These are phyloP conservation scores for Phodopus roborovskii DNA, from an alignment of 2,113 vertebrate species.

Conservation along the genomic window DNA sequence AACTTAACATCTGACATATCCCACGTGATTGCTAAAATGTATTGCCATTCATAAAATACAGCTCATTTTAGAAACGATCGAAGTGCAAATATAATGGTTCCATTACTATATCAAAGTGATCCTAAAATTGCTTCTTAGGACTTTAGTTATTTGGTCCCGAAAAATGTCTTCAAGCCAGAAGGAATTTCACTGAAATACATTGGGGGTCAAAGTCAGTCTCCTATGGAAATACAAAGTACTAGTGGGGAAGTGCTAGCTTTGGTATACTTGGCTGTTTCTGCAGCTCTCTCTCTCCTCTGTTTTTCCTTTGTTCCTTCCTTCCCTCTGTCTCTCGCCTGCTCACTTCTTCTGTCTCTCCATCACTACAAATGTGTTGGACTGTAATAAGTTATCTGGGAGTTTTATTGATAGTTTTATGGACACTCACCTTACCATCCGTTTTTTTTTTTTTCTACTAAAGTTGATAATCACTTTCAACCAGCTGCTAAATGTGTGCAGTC, in stretches of 20 bases:
- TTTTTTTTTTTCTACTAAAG: constrained; percentile 20
- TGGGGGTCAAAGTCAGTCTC: constrained; percentile 3
- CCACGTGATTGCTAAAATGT: background rate
- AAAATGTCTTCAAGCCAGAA: constrained; percentile 37
- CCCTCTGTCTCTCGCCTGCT: background rate
- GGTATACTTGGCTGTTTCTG: background rate
- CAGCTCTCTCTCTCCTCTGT: too few relatives aligned
- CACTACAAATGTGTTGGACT: background rate
- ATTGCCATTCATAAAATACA: constrained; percentile 33
- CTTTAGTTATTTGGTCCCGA: constrained; percentile 49
- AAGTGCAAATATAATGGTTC: constrained; percentile 62
- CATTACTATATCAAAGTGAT: constrained; percentile 34
- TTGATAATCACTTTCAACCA: background rate
- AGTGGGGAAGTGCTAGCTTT: background rate
- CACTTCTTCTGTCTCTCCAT: too few relatives aligned
- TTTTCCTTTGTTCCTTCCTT: background rate
- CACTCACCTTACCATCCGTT: background rate
- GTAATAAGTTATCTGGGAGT: background rate
- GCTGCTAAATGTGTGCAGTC: background rate
- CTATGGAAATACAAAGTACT: background rate
- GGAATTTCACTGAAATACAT: constrained; percentile 45
- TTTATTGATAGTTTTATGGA: constrained; percentile 7
- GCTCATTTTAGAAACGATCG: constrained; percentile 32
- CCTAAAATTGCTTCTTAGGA: constrained; percentile 51
- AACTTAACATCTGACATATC: constrained; percentile 52